Base-by-base conservation (phyloP, 2,113 vertebrate genomes). In the Cheirogaleus medius region DNA sequence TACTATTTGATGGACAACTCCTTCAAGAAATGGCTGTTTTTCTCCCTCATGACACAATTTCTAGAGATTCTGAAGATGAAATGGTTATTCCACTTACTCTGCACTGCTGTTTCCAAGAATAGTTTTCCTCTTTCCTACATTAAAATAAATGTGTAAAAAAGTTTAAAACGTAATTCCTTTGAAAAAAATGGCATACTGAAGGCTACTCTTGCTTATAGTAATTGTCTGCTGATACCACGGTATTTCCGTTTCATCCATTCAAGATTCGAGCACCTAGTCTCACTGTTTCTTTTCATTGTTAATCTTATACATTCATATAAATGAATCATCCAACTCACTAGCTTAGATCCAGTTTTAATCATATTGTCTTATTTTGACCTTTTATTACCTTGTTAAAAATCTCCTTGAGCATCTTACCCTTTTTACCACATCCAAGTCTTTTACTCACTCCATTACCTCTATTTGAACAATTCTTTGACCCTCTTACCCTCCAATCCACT, bases 401-500 rank as follows among this genome's bases (percentile, higher is more conserved):
- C 5, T 84, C 69, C 80, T 71, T 82, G 37, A 32, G 7, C n/a
- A 8, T 47, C 11, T n/a, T 29, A 66, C 6, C 23, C 5, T 52
- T 68, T 80, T 71, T 54, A 52, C 32, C 54, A 23, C 13, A 29
- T 23, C 11, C 12, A 29, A 29, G 27, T n/a, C 27, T 49, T 69
- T 76, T 8, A 76, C 49, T 71, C 1, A 25, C 6, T 49, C 34
- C 5, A 42, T 69, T n/a, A 29, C 1, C 34, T 58, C 21, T 58
- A 47, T 29, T 44, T 44, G 42, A 76, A 37, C 23, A 2, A 21
- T 39, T 84, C 17, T 76, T 12, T 92, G 47, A n/a, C 10, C 20
- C 39, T 21, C 1, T 17, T 3, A 37, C 0, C 6, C 4, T 11
- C 52, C 2, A 60, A 18, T 23, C 15, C 14, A 84, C 44, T 2